These are phyloP conservation scores for Alexandromys fortis DNA, from an alignment of 2,113 vertebrate genomes.

Conservation along the genomic window DNA sequence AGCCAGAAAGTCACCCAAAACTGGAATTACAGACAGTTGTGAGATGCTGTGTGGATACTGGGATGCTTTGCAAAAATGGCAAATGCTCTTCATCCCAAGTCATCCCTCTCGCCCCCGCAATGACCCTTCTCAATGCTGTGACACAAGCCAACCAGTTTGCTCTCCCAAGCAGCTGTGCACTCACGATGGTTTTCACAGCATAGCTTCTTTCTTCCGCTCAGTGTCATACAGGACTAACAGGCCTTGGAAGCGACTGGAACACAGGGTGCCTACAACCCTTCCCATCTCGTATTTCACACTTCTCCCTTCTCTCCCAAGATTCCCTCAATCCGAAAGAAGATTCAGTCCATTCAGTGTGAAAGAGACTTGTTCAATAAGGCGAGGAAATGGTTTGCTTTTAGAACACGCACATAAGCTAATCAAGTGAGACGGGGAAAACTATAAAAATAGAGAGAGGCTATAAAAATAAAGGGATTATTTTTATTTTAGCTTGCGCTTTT, in stretches of 20 bases:
- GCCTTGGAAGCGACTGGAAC: constrained; percentile 76
- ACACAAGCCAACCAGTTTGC: background rate
- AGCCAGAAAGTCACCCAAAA: background rate
- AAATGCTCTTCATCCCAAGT: background rate
- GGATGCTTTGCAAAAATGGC: background rate
- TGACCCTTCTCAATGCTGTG: background rate
- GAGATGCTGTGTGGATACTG: background rate
- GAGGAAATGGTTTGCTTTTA: background rate
- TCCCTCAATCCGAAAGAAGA: background rate
- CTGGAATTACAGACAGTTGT: background rate
- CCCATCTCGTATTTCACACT: background rate
- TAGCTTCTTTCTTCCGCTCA: constrained; percentile 87
- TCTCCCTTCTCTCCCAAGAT: background rate
- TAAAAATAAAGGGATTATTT: constrained; percentile 31
- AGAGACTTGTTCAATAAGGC: background rate
- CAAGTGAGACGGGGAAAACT: constrained; percentile 1
- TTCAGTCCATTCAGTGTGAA: background rate
- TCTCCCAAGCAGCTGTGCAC: constrained; percentile 82
- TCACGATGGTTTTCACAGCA: constrained; percentile 88
- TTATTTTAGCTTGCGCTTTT: constrained; percentile 17
- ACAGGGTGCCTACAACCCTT: background rate
- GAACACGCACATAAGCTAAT: background rate
- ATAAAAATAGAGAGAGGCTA: background rate
- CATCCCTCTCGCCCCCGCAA: background rate
- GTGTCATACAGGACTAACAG: constrained; percentile 81